phyloP scores from a whole-genome alignment of 2,113 vertebrate species.

The Dicrurus megarhynchus region DNA sequence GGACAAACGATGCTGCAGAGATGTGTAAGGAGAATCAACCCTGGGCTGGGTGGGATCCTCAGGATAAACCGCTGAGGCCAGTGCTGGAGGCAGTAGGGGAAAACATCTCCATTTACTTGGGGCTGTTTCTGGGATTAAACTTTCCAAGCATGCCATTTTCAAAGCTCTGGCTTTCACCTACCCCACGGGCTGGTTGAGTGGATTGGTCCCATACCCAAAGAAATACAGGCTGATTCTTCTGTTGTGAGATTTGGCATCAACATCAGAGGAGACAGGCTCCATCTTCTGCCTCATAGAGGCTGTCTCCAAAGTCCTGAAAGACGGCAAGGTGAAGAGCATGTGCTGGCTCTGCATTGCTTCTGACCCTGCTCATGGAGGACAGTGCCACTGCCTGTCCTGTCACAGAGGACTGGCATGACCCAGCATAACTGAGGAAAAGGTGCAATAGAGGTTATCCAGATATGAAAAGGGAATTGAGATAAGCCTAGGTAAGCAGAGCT shows the following conservation, averaged over 20 bases:
- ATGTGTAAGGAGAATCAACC: fast-evolving
- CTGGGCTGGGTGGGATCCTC: neutral
- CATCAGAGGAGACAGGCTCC: neutral
- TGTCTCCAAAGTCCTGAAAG: neutral
- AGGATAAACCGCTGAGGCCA: neutral
- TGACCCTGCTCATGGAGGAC: neutral
- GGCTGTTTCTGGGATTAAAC: neutral
- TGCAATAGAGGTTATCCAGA: conserved; percentile 10
- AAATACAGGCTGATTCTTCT: neutral
- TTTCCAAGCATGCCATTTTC: neutral
- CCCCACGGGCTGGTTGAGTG: neutral
- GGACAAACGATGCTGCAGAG: neutral
- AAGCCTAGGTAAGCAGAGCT: conserved; percentile 34
- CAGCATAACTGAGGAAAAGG: neutral
- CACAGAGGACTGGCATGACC: neutral
- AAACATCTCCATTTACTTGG: fast-evolving
- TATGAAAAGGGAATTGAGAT: conserved; percentile 13
- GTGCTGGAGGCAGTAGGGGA: neutral
- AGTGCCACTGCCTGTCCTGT: neutral
- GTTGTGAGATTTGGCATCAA: neutral
- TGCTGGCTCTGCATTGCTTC: neutral
- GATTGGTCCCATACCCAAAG: neutral
- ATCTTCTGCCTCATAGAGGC: neutral
- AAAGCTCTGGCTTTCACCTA: neutral
- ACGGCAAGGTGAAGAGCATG: neutral